Base-by-base conservation (phyloP, 1,140 invertebrate genomes). In the Panagrolaimus sp. region DNA sequence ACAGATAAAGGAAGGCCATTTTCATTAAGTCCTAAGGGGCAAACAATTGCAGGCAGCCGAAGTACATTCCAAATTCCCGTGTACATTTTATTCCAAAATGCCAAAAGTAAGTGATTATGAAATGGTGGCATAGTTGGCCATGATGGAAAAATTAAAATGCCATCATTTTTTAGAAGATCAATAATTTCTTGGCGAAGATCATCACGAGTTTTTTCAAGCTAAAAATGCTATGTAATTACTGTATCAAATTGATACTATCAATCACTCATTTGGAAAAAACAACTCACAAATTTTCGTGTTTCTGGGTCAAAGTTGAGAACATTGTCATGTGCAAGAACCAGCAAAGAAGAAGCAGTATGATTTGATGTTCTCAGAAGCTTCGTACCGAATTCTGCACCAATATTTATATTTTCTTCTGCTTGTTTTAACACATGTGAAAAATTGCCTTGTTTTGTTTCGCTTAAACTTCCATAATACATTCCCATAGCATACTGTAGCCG, bases 341-440 rank as follows among this genome's bases (percentile, higher is more conserved):
- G 76, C 1, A 96, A 85, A 1, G 89, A 91, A 68, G 92, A 90
- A 14, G 96, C 87, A 0, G 92, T 95, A 79, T 96, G 91, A 57
- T 90, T 87, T 2, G 92, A 92, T 16, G 85, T 78, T 0, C 89
- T 87, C 14, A 91, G 78, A 0, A 88, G 65, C 87, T 89, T 85
- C 68, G 85, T 85, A 2, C 84, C 42, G 1, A 87, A 48, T 72
- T 87, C 87, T 9, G 71, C 13, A 27, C 75, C 75, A 63, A 79
- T 76, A 74, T 85, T 85, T 5, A 87, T 9, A 23, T 11, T 68
- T 0, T 9, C 25, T 63, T 42, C 42, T 1, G 16, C 62, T 1
- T 16, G 11, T 11, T n/a, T n/a, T 4, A 69, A 13, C 8, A 67
- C 9, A 20, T 48, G 25, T 13, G 44, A 7, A 70, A 62, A 47